Conservation (phyloP, 64 coral and sea anemone species). For the Porites australiensis region DNA sequence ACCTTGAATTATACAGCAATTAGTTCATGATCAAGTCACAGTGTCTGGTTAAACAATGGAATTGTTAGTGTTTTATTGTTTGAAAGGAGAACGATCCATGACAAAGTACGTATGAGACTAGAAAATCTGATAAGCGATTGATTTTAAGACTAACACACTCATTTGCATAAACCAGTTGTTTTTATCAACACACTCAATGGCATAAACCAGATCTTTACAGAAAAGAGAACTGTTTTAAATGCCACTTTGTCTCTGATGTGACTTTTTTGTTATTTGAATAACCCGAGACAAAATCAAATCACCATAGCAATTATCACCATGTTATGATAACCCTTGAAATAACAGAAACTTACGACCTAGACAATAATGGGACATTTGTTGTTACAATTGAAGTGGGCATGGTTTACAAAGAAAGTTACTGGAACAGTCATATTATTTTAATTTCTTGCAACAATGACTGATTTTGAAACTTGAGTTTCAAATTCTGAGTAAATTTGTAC, state of each 20-base stretch:
- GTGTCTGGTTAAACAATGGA: neutral
- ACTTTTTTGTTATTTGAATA: neutral
- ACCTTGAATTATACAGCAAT: conserved; percentile 24
- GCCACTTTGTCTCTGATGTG: too few relatives aligned
- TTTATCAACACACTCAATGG: neutral
- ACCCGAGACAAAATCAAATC: neutral
- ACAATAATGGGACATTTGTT: neutral
- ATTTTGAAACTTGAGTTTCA: too few relatives aligned
- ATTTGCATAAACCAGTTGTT: neutral
- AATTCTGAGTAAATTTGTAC: too few relatives aligned
- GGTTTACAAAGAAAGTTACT: neutral
- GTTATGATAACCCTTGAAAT: neutral
- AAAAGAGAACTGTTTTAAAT: neutral
- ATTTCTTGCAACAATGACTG: too few relatives aligned
- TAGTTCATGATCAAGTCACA: neutral
- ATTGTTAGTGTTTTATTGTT: neutral
- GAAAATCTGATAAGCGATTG: neutral
- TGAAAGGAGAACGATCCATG: neutral
- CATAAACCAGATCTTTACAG: neutral
- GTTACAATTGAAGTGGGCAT: neutral
- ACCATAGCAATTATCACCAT: neutral
- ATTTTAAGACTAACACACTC: neutral
- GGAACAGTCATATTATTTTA: neutral
- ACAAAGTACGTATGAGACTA: neutral
- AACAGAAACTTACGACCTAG: neutral